These are phyloP conservation scores for Lycorma delicatula DNA, from an alignment of 1,140 invertebrate genomes.

Conservation along the genomic window DNA sequence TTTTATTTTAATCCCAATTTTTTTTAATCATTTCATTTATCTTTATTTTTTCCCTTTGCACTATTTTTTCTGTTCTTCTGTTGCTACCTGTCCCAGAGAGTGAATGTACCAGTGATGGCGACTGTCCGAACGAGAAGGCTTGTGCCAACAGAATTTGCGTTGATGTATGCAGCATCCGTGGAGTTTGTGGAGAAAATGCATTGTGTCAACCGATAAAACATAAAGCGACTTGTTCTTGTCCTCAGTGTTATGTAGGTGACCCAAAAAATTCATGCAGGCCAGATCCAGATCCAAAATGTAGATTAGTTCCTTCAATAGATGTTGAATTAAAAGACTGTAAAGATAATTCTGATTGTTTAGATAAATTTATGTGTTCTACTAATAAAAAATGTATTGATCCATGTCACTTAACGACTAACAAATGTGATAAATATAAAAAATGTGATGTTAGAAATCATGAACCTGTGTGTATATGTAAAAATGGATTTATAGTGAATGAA, in stretches of 20 bases:
- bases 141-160: constrained; percentile 79
- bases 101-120: constrained; percentile 81
- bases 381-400: constrained; percentile 73
- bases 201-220: constrained; percentile 75
- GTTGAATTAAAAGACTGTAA: constrained; percentile 16
- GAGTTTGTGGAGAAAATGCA: constrained; percentile 80
- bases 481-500: constrained; percentile 77
- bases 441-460: constrained; percentile 79
- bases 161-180: constrained; percentile 79
- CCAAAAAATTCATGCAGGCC: constrained; percentile 65
- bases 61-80: constrained; percentile 13
- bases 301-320: constrained; percentile 21
- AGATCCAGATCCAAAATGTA: constrained; percentile 68
- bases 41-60: constrained; percentile 7
- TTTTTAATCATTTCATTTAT: background rate
- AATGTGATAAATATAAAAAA: constrained; percentile 69
- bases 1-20: constrained; percentile 10
- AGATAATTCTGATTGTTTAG: constrained; percentile 62
- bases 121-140: constrained; percentile 83
- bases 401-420: constrained; percentile 48
- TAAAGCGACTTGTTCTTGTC: constrained; percentile 74
- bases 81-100: constrained; percentile 47
- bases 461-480: constrained; percentile 79
- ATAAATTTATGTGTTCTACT: constrained; percentile 61
- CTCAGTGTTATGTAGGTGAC: constrained; percentile 74